Conservation (phyloP, 2,113 vertebrate genomes). For the Eleginops maclovinus region DNA sequence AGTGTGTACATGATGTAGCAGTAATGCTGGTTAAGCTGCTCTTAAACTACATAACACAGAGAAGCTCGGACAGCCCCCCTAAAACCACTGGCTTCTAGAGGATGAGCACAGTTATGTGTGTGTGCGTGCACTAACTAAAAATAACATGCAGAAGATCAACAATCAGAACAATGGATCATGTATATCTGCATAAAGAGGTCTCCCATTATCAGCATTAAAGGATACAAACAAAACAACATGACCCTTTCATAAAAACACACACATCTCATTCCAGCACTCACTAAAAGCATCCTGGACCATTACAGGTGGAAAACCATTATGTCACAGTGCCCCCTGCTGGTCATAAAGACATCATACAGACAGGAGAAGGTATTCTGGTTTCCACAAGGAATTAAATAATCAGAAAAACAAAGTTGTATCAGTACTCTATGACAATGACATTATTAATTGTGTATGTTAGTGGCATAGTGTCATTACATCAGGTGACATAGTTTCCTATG, state of each 20-base stretch:
- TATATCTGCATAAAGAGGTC: neutral
- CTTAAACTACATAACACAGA: slow-evolving; percentile 58
- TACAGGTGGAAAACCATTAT: slow-evolving; percentile 1
- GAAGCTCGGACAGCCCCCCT: slow-evolving; percentile 48
- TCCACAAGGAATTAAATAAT: no score
- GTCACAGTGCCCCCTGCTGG: slow-evolving; percentile 74
- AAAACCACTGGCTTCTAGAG: slow-evolving; percentile 49
- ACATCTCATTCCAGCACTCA: slow-evolving; percentile 2
- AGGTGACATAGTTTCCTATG: no score
- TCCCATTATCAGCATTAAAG: slow-evolving; percentile 5
- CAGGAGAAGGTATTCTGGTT: neutral
- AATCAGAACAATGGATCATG: neutral
- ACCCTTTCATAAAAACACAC: slow-evolving; percentile 23
- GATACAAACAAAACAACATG: slow-evolving; percentile 18
- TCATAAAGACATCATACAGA: slow-evolving; percentile 3
- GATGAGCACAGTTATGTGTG: slow-evolving; percentile 38
- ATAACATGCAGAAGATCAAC: slow-evolving; percentile 6
- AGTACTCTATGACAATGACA: no score
- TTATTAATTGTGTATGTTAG: no score
- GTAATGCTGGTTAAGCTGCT: slow-evolving; percentile 66
- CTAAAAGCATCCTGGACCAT: neutral
- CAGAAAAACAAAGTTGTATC: no score
- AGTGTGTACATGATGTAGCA: slow-evolving; percentile 47
- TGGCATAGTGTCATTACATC: no score
- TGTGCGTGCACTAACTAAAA: slow-evolving; percentile 29